Conservation (phyloP, 2,113 vertebrate genomes). For the Tragulus kanchil region DNA sequence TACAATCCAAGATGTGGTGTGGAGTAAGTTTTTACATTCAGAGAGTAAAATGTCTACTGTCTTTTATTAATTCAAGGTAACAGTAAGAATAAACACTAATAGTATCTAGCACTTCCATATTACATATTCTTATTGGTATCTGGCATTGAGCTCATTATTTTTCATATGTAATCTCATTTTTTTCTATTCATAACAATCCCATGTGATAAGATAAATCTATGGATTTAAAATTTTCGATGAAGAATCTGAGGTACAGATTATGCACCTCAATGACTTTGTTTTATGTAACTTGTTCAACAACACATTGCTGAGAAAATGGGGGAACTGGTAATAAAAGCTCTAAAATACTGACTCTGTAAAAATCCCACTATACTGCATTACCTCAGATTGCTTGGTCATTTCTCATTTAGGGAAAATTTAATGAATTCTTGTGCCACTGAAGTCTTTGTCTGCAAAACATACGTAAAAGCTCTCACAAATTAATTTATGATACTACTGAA, state of each 20-base stretch:
- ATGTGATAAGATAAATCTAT: background rate
- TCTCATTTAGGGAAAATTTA: background rate
- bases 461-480: background rate
- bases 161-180: background rate
- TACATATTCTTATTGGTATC: background rate
- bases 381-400: background rate
- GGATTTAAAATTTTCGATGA: background rate
- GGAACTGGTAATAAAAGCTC: background rate
- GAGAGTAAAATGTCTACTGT: background rate
- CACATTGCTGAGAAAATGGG: background rate
- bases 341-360: background rate
- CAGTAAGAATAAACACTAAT: background rate
- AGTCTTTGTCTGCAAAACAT: background rate
- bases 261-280: no score
- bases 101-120: background rate
- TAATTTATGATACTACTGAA: slow-evolving; percentile 1
- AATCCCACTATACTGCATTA: background rate
- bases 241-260: background rate
- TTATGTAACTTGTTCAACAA: background rate
- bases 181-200: background rate
- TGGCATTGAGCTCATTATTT: slow-evolving; percentile 7
- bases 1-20: background rate
- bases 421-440: background rate
- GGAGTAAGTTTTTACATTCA: background rate
- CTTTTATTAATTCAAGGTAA: background rate